Evolutionary conservation across 2,888 invertebrate genomes (phyloP), one percentile per base, ranked within the genome.

Genomic region (Ecdyonurus torrentis): DNA sequence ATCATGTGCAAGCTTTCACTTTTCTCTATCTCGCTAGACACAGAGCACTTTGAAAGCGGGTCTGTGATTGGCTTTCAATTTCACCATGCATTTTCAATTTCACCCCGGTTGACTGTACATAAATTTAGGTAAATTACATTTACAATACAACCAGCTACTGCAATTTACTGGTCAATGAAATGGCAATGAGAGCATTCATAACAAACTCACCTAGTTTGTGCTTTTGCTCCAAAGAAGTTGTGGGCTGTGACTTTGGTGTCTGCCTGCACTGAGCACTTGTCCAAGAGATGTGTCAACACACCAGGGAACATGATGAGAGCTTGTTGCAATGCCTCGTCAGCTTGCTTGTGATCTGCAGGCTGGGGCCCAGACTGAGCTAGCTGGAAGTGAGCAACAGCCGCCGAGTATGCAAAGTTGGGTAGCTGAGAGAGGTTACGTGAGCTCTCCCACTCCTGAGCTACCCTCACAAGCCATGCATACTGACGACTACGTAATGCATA

Each of bases 381-480:
- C 68, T 83, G 80, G 72, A 84, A 87, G 68, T 84, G 76, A 1
- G 89, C 89, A 67, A 92, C 75, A 0, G 92, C 87, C 65, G 87
- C 77, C 1, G 91, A 90, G 73, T 85, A 91, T 0, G 88, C 86
- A 79, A 91, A 87, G 73, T 92, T 93, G n/a, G 93, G 93, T 64
- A 94, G 75, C 72, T 89, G 87, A 53, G 83, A 81, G 58, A 91
- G 75, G 75, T 89, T 89, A 68, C 85, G 81, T 60, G 77, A 73
- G 15, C 66, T 62, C 68, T 86, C 83, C 78, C 81, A 84, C 66
- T 81, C 79, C 58, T 79, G 75, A 73, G 75, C 80, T 52, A 83
- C 69, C 10, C 74, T 69, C 5, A 78, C 74, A 18, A 90, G 76
- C 85, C 89, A 92, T 20, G 79, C 76, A 70, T 84, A 87, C 74